Percentiles rank a stretch among this genome's conserved stretches.
Conservation (phyloP, 2,113 vertebrate species). For the Sigmodon hispidus region DNA sequence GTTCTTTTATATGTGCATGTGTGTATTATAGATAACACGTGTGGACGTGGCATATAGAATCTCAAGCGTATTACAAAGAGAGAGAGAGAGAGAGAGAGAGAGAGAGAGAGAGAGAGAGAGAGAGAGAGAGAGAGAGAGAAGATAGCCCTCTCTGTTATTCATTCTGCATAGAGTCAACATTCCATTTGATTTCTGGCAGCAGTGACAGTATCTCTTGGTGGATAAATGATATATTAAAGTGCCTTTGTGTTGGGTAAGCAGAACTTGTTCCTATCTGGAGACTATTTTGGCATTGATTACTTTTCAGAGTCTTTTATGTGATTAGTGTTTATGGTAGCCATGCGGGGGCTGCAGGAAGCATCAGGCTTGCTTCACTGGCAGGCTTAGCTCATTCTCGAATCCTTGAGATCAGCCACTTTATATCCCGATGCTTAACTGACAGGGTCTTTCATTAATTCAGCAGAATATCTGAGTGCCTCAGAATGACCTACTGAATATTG, state of each 20-base stretch:
- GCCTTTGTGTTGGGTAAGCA: conserved; percentile 76
- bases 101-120: conserved; percentile 2
- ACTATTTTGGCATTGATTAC: conserved; percentile 62
- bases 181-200: conserved; percentile 69
- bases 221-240: conserved; percentile 69
- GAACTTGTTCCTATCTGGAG: conserved; percentile 69
- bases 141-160: conserved; percentile 73
- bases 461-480: conserved; percentile 18
- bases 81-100: neutral
- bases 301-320: conserved; percentile 53
- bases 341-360: conserved; percentile 17
- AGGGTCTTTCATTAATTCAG: conserved; percentile 57
- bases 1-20: conserved; percentile 67
- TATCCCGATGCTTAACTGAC: conserved; percentile 29
- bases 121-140: neutral
- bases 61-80: conserved; percentile 66
- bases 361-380: conserved; percentile 52
- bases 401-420: conserved; percentile 39
- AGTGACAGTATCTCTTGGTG: conserved; percentile 69
- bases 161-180: conserved; percentile 71
- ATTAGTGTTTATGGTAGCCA: conserved; percentile 54
- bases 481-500: conserved; percentile 54
- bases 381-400: conserved; percentile 50
- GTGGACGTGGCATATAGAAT: conserved; percentile 62
- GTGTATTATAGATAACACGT: conserved; percentile 71